Conservation (phyloP, 2,888 invertebrate species). For the Prosopocoilus inquinatus region DNA sequence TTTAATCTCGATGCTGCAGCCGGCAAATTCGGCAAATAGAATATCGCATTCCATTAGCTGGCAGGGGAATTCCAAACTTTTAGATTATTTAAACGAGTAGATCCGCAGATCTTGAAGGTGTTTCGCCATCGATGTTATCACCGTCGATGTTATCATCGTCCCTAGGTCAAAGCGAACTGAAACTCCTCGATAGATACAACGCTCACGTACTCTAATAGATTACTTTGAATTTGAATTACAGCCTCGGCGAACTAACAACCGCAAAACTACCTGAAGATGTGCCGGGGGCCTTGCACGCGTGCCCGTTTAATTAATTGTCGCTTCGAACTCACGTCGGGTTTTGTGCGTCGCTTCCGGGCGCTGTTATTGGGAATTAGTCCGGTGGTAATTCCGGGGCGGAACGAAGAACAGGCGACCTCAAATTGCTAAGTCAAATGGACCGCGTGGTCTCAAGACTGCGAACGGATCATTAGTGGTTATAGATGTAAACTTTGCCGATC, state of each 20-base stretch:
- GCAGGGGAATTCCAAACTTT: conserved; percentile 13
- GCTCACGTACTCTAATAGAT: conserved; percentile 27
- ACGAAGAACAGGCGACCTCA: conserved; percentile 24
- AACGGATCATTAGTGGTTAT: conserved; percentile 37
- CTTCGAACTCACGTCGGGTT: conserved; percentile 18
- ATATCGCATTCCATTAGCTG: conserved; percentile 6
- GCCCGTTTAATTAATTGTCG: conserved; percentile 23
- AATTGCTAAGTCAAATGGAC: conserved; percentile 26
- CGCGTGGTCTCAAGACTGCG: conserved; percentile 25
- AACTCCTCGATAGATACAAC: conserved; percentile 15
- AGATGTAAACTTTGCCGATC: conserved; percentile 35
- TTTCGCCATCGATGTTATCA: too few species aligned
- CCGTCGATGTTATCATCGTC: conserved; percentile 19
- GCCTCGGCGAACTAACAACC: conserved; percentile 24
- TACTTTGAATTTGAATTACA: conserved; percentile 27
- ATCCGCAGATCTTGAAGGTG: background rate
- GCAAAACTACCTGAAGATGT: conserved; percentile 26
- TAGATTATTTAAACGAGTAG: conserved; percentile 22
- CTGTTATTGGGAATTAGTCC: conserved; percentile 13
- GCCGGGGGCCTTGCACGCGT: conserved; percentile 16
- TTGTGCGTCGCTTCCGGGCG: conserved; percentile 19
- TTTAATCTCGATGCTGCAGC: background rate
- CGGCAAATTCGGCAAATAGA: conserved; percentile 3
- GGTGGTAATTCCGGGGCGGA: conserved; percentile 5
- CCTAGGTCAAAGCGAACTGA: conserved; percentile 15